Evolutionary conservation across 2,113 vertebrate genomes (phyloP).

Genomic region (Felis catus): DNA sequence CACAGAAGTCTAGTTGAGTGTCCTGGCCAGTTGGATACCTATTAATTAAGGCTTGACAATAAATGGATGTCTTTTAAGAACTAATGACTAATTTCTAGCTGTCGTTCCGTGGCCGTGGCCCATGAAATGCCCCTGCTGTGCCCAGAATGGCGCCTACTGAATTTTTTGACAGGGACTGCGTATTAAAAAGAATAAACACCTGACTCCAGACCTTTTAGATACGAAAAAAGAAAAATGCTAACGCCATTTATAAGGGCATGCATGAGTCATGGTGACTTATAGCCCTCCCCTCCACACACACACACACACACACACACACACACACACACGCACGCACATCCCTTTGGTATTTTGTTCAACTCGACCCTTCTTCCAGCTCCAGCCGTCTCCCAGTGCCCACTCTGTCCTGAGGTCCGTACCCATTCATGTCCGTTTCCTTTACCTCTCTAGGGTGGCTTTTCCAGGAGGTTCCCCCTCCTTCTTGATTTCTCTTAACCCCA

Average conservation of each 20-base stretch:
- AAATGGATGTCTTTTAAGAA: constrained; percentile 27
- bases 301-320: no score
- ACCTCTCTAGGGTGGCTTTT: not conserved
- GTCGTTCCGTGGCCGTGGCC: not conserved
- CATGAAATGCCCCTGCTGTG: not conserved
- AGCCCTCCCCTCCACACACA: not conserved
- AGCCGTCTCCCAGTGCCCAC: not conserved
- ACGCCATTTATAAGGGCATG: not conserved
- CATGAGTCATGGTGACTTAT: not conserved
- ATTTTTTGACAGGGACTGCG: not conserved
- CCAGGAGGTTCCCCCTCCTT: not conserved
- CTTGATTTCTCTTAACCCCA: not conserved
- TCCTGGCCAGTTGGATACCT: not conserved
- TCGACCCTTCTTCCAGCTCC: not conserved
- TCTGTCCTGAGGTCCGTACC: no score
- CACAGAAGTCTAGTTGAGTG: not conserved
- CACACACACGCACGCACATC: not conserved
- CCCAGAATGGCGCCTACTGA: not conserved
- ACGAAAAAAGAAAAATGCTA: not conserved
- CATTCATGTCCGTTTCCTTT: no score
- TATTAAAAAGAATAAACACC: constrained; percentile 47
- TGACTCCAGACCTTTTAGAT: not conserved
- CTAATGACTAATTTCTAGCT: not conserved
- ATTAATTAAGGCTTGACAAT: constrained; percentile 37
- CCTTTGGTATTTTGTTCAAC: not conserved